Base-by-base conservation (phyloP, 2,113 vertebrate species). In the Cyphomyrus plagiostoma region DNA sequence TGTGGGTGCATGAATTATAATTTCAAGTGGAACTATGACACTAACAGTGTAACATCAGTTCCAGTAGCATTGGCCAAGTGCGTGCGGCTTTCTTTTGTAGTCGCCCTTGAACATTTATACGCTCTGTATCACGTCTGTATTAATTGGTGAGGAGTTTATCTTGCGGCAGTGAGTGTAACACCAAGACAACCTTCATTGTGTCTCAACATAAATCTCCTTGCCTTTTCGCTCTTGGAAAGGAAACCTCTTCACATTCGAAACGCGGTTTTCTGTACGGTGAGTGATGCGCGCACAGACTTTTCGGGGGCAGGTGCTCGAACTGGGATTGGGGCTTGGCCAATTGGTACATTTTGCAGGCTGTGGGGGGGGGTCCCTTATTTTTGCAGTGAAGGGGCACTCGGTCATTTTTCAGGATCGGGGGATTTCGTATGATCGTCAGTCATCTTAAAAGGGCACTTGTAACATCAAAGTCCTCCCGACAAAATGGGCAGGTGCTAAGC, bases 1-100 rank as follows among this genome's bases (percentile, higher is more conserved):
- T 92, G 93, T 94, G 93, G 30, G 93, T 94, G 93, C 92, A 92
- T 92, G 93, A 95, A 95, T 94, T 94, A 94, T 94, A 90, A 94
- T 95, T 95, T 94, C 91, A 93, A 91, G 80, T 35, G 92, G 92
- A 91, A 93, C 49, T 90, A 85, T 90, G 90, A 92, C 94, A 95
- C 93, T 93, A 94, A 93, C 93, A 94, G 93, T 48, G 82, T 84
- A 93, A 92, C 88, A 90, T 91, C 91, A 87, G 92, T 91, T 53
- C 94, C 92, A 4, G 8, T 84, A 46, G 42, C 45, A 11, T n/a
- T 48, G 39, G 15, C 45, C 82, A 48, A 1, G 77, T 82, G 19
- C 19, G 1, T 48, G 7, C 50, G 0, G 21, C 6, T 48, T 42
- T 42, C 35, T 46, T 46, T 23, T 23, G 45, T 84, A 48, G 82